Evolutionary conservation across 2,888 invertebrate genomes (phyloP), one percentile per base, ranked within the genome.

Genomic region (Dryocosmus kuriphilus): DNA sequence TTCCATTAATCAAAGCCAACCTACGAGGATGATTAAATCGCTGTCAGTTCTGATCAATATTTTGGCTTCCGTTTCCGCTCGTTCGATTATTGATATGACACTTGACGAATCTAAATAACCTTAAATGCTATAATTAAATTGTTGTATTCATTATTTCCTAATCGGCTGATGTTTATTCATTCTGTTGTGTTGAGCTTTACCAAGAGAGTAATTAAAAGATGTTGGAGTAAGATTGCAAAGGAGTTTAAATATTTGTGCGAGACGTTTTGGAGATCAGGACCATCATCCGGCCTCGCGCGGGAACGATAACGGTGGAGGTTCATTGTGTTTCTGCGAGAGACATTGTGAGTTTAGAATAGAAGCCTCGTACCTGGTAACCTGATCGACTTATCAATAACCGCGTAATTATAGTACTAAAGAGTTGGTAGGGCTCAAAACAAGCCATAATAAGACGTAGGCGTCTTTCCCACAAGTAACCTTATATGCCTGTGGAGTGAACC

Each of bases 361-460:
- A 80, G 81, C 81, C 83, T 76, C 71, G 74, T 80, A 79, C 83
- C 80, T 77, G 77, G 90, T 91, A 91, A 91, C 91, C 88, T 86
- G 91, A 91, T 91, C 91, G 88, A 91, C 91, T 91, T 91, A 91
- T 91, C 91, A 91, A 91, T 91, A 91, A 91, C 88, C 90, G 88
- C 89, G 90, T 91, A 91, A 91, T 91, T 91, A 91, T 89, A 89
- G 89, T 88, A 90, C 89, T 86, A 91, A 91, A 91, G 91, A 91
- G 90, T 91, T 91, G 90, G 88, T 88, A 86, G 89, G 85, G 89
- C 90, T 89, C 90, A 91, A 91, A 91, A 91, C 91, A 91, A 91
- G 90, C 90, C 90, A 90, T 90, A 91, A 91, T 91, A 91, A 91
- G 88, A 89, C 89, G 90, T 86, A 88, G 89, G 90, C 90, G 88